Evolutionary conservation across 2,797 vertebrate genomes (phyloP).

Genomic region (Antennarius maculatus): DNA sequence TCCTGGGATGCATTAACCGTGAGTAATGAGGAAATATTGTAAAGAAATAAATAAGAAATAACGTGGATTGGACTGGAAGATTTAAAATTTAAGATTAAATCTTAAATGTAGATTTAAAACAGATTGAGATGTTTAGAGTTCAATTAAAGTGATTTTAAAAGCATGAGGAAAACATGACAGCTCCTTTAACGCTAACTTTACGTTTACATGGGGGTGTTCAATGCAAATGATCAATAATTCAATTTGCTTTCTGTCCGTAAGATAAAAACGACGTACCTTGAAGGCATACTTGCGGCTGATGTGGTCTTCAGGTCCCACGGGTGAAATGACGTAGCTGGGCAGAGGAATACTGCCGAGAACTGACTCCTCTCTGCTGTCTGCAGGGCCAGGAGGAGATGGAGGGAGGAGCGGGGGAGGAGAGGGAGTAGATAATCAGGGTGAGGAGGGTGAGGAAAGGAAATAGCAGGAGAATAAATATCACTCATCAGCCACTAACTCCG

Average conservation of each 20-base stretch:
- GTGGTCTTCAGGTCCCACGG: constrained; percentile 89
- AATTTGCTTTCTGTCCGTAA: background rate
- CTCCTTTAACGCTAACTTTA: too few species aligned
- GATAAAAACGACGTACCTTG: constrained; percentile 83
- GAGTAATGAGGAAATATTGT: too few species aligned
- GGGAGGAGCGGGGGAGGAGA: background rate
- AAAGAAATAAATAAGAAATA: too few species aligned
- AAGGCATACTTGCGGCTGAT: constrained; percentile 95
- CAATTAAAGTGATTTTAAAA: too few species aligned
- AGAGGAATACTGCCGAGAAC: constrained; percentile 93
- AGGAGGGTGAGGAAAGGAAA: constrained; percentile 12
- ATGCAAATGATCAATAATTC: too few species aligned
- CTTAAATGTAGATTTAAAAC: too few species aligned
- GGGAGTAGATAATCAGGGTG: background rate
- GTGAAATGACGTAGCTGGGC: constrained; percentile 90
- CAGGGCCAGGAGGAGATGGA: constrained; percentile 33
- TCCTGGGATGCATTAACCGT: too few species aligned
- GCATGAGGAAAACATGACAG: too few species aligned
- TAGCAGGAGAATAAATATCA: constrained; percentile 58
- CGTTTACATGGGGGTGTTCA: too few species aligned
- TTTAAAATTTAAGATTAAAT: too few species aligned
- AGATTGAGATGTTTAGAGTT: too few species aligned
- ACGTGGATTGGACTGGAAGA: too few species aligned
- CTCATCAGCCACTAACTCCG: constrained; percentile 63
- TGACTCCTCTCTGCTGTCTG: constrained; percentile 94